phyloP scores from a whole-genome alignment of 2,113 vertebrate genomes.

The Miniopterus natalensis region DNA sequence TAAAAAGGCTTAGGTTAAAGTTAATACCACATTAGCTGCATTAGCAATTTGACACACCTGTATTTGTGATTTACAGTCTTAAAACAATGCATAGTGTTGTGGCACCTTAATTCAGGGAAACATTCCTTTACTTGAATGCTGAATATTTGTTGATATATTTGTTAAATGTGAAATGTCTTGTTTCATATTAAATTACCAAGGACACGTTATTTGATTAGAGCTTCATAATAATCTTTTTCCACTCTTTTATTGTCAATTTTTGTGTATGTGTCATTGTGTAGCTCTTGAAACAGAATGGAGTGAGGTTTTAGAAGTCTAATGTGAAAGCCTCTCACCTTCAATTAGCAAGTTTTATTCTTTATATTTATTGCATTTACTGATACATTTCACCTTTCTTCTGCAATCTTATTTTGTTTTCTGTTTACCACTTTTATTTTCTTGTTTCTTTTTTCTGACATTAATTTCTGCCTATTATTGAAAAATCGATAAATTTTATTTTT shows the following conservation, averaged over 20 bases:
- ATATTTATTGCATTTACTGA: neutral
- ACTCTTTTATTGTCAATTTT: slow-evolving; percentile 3
- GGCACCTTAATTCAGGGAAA: neutral
- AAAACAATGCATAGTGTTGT: neutral
- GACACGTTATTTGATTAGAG: neutral
- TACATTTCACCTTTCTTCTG: neutral
- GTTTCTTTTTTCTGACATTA: neutral
- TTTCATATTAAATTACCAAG: neutral
- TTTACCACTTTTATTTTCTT: neutral
- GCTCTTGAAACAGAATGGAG: neutral
- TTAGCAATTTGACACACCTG: neutral
- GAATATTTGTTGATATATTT: neutral
- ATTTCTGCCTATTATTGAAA: neutral
- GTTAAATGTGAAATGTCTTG: neutral
- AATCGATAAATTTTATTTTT: neutral
- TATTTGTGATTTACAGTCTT: neutral
- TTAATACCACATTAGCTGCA: neutral
- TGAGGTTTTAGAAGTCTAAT: neutral
- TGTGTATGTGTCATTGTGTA: neutral
- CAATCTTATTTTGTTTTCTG: neutral
- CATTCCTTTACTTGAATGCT: neutral
- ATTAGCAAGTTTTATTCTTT: neutral
- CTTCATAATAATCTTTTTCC: neutral
- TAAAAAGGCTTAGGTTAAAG: neutral
- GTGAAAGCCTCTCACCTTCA: neutral